Base-by-base conservation (phyloP, 2,888 invertebrate genomes). In the Ametastegia equiseti region DNA sequence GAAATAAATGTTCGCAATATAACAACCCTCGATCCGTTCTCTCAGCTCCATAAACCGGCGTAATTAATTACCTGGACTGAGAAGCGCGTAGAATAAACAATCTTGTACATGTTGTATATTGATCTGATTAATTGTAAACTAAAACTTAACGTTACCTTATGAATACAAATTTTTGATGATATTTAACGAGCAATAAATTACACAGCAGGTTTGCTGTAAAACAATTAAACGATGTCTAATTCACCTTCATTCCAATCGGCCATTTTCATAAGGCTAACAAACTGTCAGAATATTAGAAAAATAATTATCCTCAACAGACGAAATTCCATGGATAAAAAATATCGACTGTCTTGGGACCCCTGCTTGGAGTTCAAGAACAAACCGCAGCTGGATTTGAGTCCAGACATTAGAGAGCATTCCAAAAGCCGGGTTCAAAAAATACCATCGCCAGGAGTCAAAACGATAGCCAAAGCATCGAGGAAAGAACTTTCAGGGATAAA, bases 131-230 rank as follows among this genome's bases (percentile, higher is more conserved):
- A 80, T 83, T 82, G 80, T 84, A 83, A 84, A n/a, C n/a, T n/a
- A n/a, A 79, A 57, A 33, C 45, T 13, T 54, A 67, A 60, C 69
- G n/a, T 23, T 77, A 69, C 33, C 69, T 23, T 71, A 80, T 81
- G 75, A 83, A 69, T 84, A 77, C 81, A 83, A 83, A 82, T 82
- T 83, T 83, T 82, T 83, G 65, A 84, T 87, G 82, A 87, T 88
- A 88, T 89, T 89, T 90, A 89, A 88, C 83, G 81, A 86, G 87
- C 86, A 90, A 90, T 90, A 90, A 91, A 90, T 86, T 86, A 87
- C 85, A 86, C 89, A 87, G 86, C 86, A 81, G 84, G 78, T 81
- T 83, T 82, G 83, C 86, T 88, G 87, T 84, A 81, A 87, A 88
- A 87, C 81, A 57, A 54, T 75, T 19, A 71, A 71, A 47, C 23